Evolutionary conservation across 2,888 invertebrate species (phyloP).

Genomic region (Caenorhabditis becei): DNA sequence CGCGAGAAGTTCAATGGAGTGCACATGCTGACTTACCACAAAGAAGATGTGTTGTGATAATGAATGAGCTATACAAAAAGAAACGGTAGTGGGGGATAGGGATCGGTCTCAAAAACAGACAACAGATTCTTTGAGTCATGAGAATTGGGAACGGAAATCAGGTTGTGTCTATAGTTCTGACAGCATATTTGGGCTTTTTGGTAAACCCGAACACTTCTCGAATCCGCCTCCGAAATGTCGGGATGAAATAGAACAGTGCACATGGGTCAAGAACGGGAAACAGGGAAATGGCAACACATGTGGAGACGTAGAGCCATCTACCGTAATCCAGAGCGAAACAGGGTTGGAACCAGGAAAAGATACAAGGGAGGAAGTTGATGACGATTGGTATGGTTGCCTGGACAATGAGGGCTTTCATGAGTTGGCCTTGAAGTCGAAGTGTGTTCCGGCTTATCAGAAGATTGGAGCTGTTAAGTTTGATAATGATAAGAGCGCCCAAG

Average conservation of each 20-base stretch:
- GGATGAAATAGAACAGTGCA: not conserved
- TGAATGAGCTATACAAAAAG: too few relatives aligned
- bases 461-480: not conserved
- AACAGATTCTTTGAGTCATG: too few relatives aligned
- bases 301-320: not conserved
- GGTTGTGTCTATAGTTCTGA: too few relatives aligned
- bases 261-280: constrained; percentile 25
- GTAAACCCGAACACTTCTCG: too few relatives aligned
- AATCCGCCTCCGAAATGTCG: too few relatives aligned
- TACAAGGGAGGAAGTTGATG: constrained; percentile 12
- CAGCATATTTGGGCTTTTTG: too few relatives aligned
- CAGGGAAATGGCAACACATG: constrained; percentile 9
- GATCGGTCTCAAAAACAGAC: too few relatives aligned
- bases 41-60: too few relatives aligned
- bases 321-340: constrained; percentile 1
- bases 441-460: constrained; percentile 3
- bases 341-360: constrained; percentile 1
- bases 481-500: not conserved
- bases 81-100: too few relatives aligned
- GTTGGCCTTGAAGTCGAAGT: not conserved
- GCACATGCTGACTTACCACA: not conserved
- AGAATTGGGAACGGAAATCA: too few relatives aligned
- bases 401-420: constrained; percentile 11
- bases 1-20: not conserved
- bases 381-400: constrained; percentile 12